Conservation (phyloP, 2,797 vertebrate species). For the Pachyuromys duprasi region DNA sequence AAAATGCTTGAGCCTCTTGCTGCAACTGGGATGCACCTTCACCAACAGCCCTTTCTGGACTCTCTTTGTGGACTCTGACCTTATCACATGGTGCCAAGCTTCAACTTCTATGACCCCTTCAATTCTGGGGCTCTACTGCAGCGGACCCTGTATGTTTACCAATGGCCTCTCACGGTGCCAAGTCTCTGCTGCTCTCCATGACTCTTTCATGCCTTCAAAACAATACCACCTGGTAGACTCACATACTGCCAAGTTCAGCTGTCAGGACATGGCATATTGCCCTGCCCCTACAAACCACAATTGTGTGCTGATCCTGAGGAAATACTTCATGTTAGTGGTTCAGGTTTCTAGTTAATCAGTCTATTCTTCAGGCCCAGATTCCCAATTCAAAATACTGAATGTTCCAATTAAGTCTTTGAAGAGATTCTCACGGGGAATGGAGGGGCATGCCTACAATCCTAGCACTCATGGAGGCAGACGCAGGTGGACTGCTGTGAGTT, state of each 20-base stretch:
- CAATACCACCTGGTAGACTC: not conserved
- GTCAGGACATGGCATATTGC: not conserved
- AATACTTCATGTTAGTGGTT: not conserved
- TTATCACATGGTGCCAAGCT: not conserved
- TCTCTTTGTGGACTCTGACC: not conserved
- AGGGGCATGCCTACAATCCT: no score
- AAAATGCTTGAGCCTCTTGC: not conserved
- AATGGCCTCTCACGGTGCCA: not conserved
- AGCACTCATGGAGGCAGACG: no score
- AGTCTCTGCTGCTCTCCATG: not conserved
- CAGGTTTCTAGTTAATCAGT: not conserved
- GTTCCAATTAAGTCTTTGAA: not conserved
- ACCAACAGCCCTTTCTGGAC: not conserved
- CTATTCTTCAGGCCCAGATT: not conserved
- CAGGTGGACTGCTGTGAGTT: no score
- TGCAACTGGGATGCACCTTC: not conserved
- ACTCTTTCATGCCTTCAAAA: not conserved
- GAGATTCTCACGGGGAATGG: no score
- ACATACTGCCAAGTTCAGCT: not conserved
- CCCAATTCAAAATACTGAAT: not conserved
- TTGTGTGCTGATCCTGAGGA: not conserved
- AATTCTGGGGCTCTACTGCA: not conserved
- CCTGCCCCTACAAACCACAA: not conserved
- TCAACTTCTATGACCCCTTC: not conserved
- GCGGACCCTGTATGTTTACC: not conserved